Evolutionary conservation across 2,113 vertebrate species (phyloP).

Genomic region (Mesembrinibis cayennensis): DNA sequence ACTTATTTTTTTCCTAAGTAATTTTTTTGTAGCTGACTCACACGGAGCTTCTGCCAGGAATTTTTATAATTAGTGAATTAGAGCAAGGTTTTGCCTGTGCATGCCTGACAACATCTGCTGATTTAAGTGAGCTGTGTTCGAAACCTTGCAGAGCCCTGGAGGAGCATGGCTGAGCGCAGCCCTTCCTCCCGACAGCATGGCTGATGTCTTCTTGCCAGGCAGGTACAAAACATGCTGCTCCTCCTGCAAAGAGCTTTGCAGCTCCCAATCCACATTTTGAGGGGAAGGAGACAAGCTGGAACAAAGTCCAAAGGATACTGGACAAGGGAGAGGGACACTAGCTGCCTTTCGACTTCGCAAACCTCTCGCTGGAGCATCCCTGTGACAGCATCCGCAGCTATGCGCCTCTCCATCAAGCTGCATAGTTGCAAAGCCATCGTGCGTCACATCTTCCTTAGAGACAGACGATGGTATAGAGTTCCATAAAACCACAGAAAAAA

Average conservation of each 20-base stretch:
- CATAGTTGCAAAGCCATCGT: conserved; percentile 39
- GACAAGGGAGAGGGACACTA: neutral
- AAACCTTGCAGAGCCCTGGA: neutral
- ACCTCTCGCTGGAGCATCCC: neutral
- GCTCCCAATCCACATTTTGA: neutral
- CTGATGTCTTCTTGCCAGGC: neutral
- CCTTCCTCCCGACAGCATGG: neutral
- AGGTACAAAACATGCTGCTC: neutral
- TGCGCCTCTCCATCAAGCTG: neutral
- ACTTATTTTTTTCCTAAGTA: conserved; percentile 23
- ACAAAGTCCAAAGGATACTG: neutral
- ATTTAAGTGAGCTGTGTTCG: conserved; percentile 7
- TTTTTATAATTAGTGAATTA: conserved; percentile 74
- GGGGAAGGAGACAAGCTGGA: neutral
- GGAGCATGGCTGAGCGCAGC: neutral
- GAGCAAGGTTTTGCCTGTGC: conserved; percentile 66
- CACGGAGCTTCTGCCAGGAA: conserved; percentile 67
- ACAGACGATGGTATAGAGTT: neutral
- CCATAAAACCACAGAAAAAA: conserved; percentile 43
- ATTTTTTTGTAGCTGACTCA: conserved; percentile 75
- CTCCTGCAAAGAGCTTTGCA: neutral
- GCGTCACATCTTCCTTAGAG: conserved; percentile 52
- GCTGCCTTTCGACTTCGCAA: neutral
- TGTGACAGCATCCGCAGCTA: neutral
- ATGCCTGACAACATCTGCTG: conserved; percentile 71